Base-by-base conservation (phyloP, 2,113 vertebrate genomes). In the Crypturellus undulatus region DNA sequence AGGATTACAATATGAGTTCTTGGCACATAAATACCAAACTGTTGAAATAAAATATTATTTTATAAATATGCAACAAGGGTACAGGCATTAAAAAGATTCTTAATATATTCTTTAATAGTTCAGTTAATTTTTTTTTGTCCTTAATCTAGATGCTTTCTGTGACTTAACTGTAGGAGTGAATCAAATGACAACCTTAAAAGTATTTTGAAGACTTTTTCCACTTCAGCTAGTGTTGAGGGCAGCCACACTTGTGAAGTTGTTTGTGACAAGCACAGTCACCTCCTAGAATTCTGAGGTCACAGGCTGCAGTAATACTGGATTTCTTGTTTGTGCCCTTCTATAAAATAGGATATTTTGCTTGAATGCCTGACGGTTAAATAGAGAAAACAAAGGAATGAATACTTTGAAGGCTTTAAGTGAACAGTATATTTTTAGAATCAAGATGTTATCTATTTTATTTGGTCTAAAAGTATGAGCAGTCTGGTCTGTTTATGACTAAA, bases 301-400 rank as follows among this genome's bases (percentile, higher is more conserved):
- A 6, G 64, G 15, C 19, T 56, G 4, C 40, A 47, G 52, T 52
- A 19, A 19, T 60, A 69, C 42, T 40, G 13, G 5, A 6, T 19
- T 49, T n/a, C 36, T 6, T n/a, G 2, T 2, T 83, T 79, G 21
- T 4, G 0, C 6, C 78, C 2, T 4, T n/a, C 18, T 59, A 5
- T 45, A 24, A 82, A 85, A 25, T 9, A 65, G 5, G n/a, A 59
- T 12, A 32, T 36, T 52, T 68, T 63, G 6, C 47, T 63, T 79
- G 28, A 62, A 40, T 56, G 56, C 15, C 6, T 45, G 11, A 19
- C 75, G 9, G 30, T 38, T 68, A 54, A 54, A 69, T 43, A 68
- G 14, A 6, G 45, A 76, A 71, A 89, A 36, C 10, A 79, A 40
- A 56, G 25, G 14, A n/a, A 45, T 68, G 79, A 71, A 4, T 34